Conservation (phyloP, 2,113 vertebrate genomes). For the Stigmatopora nigra region DNA sequence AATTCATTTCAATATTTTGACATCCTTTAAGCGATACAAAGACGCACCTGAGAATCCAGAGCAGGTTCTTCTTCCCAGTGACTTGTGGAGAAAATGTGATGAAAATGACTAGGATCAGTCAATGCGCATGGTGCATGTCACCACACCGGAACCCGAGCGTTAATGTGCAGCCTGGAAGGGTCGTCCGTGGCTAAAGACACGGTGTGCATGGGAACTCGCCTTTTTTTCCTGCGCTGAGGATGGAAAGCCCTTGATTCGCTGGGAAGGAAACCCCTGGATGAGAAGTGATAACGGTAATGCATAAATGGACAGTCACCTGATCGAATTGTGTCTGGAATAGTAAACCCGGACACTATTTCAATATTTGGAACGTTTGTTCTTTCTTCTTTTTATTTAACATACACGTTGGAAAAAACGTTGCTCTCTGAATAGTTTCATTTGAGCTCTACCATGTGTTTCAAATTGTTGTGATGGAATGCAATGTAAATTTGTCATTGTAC, state of each 20-base stretch:
- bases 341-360: not conserved
- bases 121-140: conserved; percentile 60
- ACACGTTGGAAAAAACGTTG: not conserved
- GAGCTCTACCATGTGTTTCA: not conserved
- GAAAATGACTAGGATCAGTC: conserved; percentile 50
- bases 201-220: conserved; percentile 51
- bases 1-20: conserved; percentile 10
- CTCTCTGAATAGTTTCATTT: not conserved
- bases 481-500: not conserved
- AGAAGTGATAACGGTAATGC: conserved; percentile 48
- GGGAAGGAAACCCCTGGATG: conserved; percentile 70
- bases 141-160: conserved; percentile 28
- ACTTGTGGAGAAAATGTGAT: conserved; percentile 44
- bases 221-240: conserved; percentile 41
- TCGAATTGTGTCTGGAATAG: conserved; percentile 25
- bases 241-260: conserved; percentile 65
- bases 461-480: not conserved
- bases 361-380: not conserved
- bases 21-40: conserved; percentile 17
- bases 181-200: conserved; percentile 30
- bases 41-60: conserved; percentile 60
- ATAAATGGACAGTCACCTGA: conserved; percentile 51
- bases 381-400: not conserved
- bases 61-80: conserved; percentile 14
- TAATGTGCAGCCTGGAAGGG: conserved; percentile 24